Conservation (phyloP, 2,113 vertebrate species). For the Polypterus senegalus region DNA sequence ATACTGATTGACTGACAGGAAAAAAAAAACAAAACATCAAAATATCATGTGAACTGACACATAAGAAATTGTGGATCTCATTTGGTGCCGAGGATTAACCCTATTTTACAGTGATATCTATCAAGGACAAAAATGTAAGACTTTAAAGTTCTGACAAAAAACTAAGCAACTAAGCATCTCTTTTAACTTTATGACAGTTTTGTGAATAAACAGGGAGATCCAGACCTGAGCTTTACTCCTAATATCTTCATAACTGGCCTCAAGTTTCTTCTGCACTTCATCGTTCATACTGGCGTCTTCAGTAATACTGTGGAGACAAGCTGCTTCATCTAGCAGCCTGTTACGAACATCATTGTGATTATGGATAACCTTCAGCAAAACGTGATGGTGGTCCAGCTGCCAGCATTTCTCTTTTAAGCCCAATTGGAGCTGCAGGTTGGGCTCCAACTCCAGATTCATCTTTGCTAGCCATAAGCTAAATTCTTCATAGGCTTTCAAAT, state of each 20-base stretch:
- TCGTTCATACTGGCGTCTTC: slow-evolving; percentile 74
- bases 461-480: slow-evolving; percentile 69
- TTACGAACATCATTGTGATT: slow-evolving; percentile 62
- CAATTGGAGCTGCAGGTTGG: slow-evolving; percentile 66
- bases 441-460: slow-evolving; percentile 54
- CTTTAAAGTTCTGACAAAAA: too few species aligned
- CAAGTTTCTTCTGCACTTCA: slow-evolving; percentile 59
- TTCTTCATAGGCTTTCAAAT: slow-evolving; percentile 73
- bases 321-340: slow-evolving; percentile 75
- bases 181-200: too few species aligned
- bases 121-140: too few species aligned
- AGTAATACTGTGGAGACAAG: slow-evolving; percentile 61
- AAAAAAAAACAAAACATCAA: too few species aligned
- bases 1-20: too few species aligned
- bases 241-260: slow-evolving; percentile 55
- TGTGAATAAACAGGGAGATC: too few species aligned
- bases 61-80: too few species aligned
- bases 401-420: slow-evolving; percentile 82
- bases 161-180: too few species aligned
- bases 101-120: too few species aligned
- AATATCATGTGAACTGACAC: too few species aligned
- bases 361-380: slow-evolving; percentile 57
- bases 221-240: slow-evolving; percentile 64
- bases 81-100: too few species aligned
- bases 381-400: slow-evolving; percentile 70